A percentile compares a stretch with the other conserved stretches of the same genome.
Evolutionary conservation across 2,113 vertebrate genomes (phyloP).

Genomic region (Brachirus orientalis): DNA sequence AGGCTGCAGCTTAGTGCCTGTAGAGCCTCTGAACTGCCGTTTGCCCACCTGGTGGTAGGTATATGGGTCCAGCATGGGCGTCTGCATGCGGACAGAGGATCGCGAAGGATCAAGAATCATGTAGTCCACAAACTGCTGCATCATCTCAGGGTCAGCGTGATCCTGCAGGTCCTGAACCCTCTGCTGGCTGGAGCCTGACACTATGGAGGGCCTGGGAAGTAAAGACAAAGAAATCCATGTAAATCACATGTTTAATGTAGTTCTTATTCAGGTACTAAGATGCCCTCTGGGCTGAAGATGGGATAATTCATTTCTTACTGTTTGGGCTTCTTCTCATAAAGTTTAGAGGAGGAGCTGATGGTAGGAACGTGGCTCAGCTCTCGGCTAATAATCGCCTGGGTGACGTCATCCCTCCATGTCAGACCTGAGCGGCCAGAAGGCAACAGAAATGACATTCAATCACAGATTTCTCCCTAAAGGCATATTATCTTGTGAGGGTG

Average conservation of each 20-base stretch:
- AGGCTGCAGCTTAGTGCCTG: background rate
- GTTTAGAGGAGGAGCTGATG: conserved; percentile 52
- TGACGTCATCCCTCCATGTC: conserved; percentile 92
- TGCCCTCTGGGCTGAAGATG: too few species aligned
- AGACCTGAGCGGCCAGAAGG: conserved; percentile 80
- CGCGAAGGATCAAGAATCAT: conserved; percentile 83
- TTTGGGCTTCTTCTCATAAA: conserved; percentile 63
- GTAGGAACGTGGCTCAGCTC: conserved; percentile 91
- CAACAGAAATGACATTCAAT: conserved; percentile 1
- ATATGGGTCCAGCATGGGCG: conserved; percentile 85
- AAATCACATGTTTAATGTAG: too few species aligned
- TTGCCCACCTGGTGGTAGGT: conserved; percentile 85
- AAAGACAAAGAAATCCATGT: background rate
- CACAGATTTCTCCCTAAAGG: background rate
- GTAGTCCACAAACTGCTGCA: conserved; percentile 88
- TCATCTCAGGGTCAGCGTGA: conserved; percentile 62
- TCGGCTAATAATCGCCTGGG: conserved; percentile 89
- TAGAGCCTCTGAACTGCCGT: background rate
- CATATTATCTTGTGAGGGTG: background rate
- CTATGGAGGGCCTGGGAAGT: conserved; percentile 25
- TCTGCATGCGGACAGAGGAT: conserved; percentile 83
- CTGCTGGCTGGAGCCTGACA: conserved; percentile 15
- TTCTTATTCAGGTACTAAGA: too few species aligned
- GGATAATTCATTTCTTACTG: conserved; percentile 78
- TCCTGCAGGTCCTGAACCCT: conserved; percentile 29